These are phyloP conservation scores for Dendronephthya gigantea DNA, from an alignment of 64 coral and sea anemone genomes.

Conservation along the genomic window DNA sequence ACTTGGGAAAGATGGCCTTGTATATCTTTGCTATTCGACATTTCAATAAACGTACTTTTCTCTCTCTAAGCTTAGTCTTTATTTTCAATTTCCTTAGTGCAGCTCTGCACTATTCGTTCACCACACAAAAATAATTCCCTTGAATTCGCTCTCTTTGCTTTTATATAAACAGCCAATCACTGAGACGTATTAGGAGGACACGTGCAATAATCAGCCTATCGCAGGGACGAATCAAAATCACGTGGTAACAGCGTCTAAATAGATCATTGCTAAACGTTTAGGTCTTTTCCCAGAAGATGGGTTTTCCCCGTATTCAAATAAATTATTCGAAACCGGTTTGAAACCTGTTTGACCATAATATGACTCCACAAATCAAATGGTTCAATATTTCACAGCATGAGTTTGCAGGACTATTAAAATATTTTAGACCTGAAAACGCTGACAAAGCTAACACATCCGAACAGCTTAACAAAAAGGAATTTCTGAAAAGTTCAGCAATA, in stretches of 20 bases:
- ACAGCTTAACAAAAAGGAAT: too few relatives aligned
- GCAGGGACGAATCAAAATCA: not conserved
- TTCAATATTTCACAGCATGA: too few relatives aligned
- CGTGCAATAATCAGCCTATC: not conserved
- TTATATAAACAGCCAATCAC: conserved; percentile 7
- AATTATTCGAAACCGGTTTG: not conserved
- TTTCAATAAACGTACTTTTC: not conserved
- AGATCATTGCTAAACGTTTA: not conserved
- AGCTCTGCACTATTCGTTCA: not conserved
- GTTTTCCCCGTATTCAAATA: not conserved
- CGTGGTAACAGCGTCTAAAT: not conserved
- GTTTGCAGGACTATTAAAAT: too few relatives aligned
- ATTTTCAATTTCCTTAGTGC: not conserved
- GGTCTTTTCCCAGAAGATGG: not conserved
- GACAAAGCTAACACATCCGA: too few relatives aligned
- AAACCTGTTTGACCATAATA: not conserved
- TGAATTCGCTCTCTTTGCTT: not conserved
- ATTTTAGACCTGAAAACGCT: too few relatives aligned
- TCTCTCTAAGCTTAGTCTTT: not conserved
- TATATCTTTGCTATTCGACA: conserved; percentile 7
- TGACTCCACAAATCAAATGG: not conserved
- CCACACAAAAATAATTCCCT: not conserved
- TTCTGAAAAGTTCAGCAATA: too few relatives aligned
- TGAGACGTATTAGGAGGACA: not conserved
- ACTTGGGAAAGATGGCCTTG: not conserved